These are phyloP conservation scores for Tanypteryx hageni DNA, from an alignment of 2,888 invertebrate genomes.

Conservation along the genomic window DNA sequence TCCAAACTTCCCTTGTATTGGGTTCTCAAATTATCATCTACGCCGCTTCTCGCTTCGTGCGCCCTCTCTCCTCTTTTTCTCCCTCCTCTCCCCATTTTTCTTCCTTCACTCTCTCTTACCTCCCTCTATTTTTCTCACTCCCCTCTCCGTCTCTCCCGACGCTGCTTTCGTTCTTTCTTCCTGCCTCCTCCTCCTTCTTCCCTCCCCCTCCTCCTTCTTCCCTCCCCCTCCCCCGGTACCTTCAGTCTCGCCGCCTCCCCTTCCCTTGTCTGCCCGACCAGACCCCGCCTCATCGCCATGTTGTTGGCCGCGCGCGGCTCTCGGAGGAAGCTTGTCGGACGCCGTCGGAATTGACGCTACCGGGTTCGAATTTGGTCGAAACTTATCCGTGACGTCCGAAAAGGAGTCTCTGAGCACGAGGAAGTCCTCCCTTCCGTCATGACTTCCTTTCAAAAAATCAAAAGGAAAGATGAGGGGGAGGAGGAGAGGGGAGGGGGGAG, in stretches of 20 bases:
- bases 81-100: background rate
- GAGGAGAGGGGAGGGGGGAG: background rate
- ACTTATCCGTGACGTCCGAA: background rate
- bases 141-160: background rate
- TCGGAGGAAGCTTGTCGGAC: conserved; percentile 1
- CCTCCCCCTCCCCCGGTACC: background rate
- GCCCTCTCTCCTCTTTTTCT: too few species aligned
- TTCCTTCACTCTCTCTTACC: background rate
- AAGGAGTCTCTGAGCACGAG: background rate
- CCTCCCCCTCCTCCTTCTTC: background rate
- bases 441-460: background rate
- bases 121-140: background rate
- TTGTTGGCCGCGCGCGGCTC: background rate
- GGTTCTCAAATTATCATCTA: too few species aligned
- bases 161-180: background rate
- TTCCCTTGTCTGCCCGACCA: conserved; percentile 13
- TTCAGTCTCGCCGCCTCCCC: conserved; percentile 29
- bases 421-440: background rate
- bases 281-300: conserved; percentile 37
- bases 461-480: background rate
- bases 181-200: background rate
- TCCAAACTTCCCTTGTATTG: too few species aligned
- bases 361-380: conserved; percentile 2
- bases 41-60: background rate
- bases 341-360: conserved; percentile 15